Base-by-base conservation (phyloP, 2,888 invertebrate species). In the Sussaba pulchella region DNA sequence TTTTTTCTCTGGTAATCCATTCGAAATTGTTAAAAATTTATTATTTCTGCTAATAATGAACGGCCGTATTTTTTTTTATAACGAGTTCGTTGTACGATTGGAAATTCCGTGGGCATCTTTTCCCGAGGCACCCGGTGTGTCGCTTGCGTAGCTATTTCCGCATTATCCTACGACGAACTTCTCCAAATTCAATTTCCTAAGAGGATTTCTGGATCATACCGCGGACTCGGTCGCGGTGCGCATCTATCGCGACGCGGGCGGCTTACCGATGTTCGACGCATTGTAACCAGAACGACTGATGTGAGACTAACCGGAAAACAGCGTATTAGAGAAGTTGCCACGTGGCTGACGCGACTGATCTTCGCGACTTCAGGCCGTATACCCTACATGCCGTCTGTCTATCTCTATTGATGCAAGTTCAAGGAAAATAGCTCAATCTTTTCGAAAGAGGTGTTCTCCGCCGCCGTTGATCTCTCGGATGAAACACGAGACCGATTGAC, bases 151-250 rank as follows among this genome's bases (percentile, higher is more conserved):
- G 57, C 17, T 57, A 36, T 31, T 57, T 36, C 57, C 57, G 26
- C n/a, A 54, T 31, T 54, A 54, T 54, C 54, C 66, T n/a, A 2
- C 19, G n/a, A 3, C 67, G 36, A 36, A 67, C 39, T 67, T 67
- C 52, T 52, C 36, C 39, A 67, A 67, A 67, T 67, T 52, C 67
- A 52, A 67, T 50, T 67, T 67, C 67, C 67, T 39, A 21, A 14
- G 36, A 52, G 39, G 52, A 52, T 67, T n/a, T 39, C 52, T 52
- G 39, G 52, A 67, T 52, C 39, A 52, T 21, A 39, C 52, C 64
- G 64, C 43, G 21, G 36, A 39, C 59, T 39, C 19, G 10, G 41
- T 1, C 9, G 21, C 9, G 21, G 19, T 39, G 21, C 19, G 9
- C 52, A 50, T 67, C 39, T 52, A 5, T 24, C 26, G 54, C 54